Evolutionary conservation across 92 coral and sea anemone genomes (phyloP), one percentile per base, ranked within the genome.

Genomic region (Porites evermanni): DNA sequence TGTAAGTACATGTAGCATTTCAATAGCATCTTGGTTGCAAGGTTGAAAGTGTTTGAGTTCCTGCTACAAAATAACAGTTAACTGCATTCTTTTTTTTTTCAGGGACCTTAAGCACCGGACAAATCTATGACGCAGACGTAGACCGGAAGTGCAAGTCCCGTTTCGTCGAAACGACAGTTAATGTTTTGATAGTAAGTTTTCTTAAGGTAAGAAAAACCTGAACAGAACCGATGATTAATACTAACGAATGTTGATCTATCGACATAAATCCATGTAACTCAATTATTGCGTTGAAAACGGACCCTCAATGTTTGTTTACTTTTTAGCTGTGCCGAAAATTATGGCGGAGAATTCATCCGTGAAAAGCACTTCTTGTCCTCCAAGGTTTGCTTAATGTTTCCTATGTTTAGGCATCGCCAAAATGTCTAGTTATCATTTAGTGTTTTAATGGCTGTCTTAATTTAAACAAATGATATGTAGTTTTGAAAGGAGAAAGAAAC

Each of bases 181-280:
- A 65, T 65, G 12, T 65, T 65, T 65, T 24, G 70, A 77, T 77
- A 58, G 81, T 51, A 74, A 74, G 64, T 74, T 51, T 74, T n/a
- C 78, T 74, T 74, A 74, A 74, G 29, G 78, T 47, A 74, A 74
- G 78, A 74, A n/a, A 74, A 65, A 74, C 53, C 64, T 74, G 12
- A 14, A 74, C 8, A 74, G 78, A 74, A 74, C 38, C 78, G 64
- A 74, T 53, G 11, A 74, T 51, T 53, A 74, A 74, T 26, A 74
- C 53, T 18, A 74, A 16, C 10, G 29, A 65, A 65, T 65, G 14
- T 65, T 65, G 19, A 65, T 65, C n/a, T 65, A 65, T 65, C 23
- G 7, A 14, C 70, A 65, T 65, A 65, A 65, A 65, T 65, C 32
- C 70, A 65, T 65, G 14, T 65, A 65, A 65, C 70, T 65, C 70